Percentiles rank a stretch among this genome's conserved stretches.
Conservation (phyloP, 2,888 invertebrate species). For the Metellina segmentata region DNA sequence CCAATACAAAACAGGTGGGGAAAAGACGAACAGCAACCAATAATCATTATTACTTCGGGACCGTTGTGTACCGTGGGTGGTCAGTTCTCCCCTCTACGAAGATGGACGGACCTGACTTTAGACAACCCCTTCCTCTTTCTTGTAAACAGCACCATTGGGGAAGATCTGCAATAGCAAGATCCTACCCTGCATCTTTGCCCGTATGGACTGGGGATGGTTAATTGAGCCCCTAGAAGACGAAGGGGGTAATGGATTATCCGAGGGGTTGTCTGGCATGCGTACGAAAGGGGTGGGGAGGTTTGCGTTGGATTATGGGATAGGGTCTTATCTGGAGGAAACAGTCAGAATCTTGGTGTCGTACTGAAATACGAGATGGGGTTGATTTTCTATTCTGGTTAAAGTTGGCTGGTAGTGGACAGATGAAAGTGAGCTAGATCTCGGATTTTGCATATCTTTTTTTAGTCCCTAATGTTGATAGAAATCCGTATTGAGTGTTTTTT, state of each 20-base stretch:
- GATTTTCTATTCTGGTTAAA: no score
- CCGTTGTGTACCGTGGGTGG: conserved; percentile 48
- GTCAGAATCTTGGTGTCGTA: background rate
- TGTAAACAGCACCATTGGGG: background rate
- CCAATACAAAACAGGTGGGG: background rate
- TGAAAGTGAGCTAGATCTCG: no score
- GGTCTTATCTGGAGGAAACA: background rate
- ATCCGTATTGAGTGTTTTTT: no score
- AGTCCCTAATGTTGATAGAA: no score
- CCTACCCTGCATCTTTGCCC: background rate
- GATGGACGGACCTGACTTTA: conserved; percentile 12
- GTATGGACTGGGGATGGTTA: background rate
- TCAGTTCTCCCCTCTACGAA: background rate
- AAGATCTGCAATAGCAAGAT: conserved; percentile 24
- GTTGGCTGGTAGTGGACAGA: no score
- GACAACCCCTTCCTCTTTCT: conserved; percentile 15
- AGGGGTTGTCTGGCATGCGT: background rate
- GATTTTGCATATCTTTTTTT: no score
- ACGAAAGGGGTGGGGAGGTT: background rate
- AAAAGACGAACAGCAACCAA: conserved; percentile 61
- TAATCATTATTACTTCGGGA: conserved; percentile 45
- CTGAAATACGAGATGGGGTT: no score
- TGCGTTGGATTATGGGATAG: background rate
- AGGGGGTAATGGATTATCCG: background rate
- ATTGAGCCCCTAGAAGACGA: conserved; percentile 5